Evolutionary conservation across 2,113 vertebrate genomes (phyloP).

Genomic region (Podarcis cretensis): DNA sequence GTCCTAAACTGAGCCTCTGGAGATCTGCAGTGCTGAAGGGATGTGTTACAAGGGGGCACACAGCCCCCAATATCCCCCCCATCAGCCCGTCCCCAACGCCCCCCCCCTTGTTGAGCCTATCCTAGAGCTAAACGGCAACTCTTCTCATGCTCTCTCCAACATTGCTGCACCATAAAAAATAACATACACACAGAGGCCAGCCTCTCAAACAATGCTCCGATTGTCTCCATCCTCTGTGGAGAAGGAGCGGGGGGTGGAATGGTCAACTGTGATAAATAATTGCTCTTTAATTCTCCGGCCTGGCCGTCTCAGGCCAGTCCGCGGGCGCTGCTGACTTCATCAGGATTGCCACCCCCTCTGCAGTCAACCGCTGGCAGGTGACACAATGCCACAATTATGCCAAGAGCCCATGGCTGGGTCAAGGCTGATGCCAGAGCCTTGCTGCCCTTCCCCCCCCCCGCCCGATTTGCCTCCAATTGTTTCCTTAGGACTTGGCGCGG

Average conservation of each 20-base stretch:
- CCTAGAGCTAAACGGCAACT: too few species aligned
- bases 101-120: too few species aligned
- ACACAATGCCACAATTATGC: background rate
- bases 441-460: background rate
- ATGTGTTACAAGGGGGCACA: too few species aligned
- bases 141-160: background rate
- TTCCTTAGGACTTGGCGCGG: background rate
- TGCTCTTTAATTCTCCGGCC: background rate
- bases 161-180: background rate
- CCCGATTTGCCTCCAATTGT: background rate
- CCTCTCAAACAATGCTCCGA: conserved; percentile 54
- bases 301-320: too few species aligned
- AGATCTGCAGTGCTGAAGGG: too few species aligned
- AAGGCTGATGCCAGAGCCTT: background rate
- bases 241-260: background rate
- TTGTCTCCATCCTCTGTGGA: background rate
- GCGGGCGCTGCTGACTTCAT: background rate
- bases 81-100: too few species aligned
- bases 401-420: background rate
- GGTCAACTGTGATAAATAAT: background rate
- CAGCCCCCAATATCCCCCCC: too few species aligned
- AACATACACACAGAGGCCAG: background rate
- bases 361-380: too few species aligned
- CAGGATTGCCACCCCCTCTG: too few species aligned
- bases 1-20: too few species aligned